These are phyloP conservation scores for Valencia hispanica DNA, from an alignment of 2,797 vertebrate species.

Conservation along the genomic window DNA sequence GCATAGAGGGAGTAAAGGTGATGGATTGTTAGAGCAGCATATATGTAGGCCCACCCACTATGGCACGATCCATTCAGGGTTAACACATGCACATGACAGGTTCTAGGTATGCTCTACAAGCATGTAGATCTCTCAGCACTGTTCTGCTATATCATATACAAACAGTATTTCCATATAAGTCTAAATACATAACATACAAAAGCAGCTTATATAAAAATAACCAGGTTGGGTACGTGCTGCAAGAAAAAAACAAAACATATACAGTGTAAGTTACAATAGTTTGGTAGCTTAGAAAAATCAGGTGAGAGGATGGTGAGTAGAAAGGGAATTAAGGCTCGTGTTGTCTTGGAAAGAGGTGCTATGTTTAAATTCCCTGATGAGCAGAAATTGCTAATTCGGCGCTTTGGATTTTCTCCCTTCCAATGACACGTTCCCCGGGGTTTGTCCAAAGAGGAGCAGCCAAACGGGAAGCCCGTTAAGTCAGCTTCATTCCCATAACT, in stretches of 20 bases:
- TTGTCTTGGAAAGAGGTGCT: constrained; percentile 73
- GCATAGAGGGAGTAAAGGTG: constrained; percentile 57
- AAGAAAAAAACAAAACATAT: constrained; percentile 46
- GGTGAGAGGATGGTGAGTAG: constrained; percentile 52
- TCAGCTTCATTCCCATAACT: constrained; percentile 6
- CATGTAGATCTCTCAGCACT: constrained; percentile 52
- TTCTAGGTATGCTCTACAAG: constrained; percentile 62
- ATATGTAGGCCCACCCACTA: constrained; percentile 69
- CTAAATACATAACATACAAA: constrained; percentile 65
- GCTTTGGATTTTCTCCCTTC: constrained; percentile 61
- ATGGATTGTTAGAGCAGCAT: constrained; percentile 73
- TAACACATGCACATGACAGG: constrained; percentile 77
- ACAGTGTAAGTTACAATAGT: constrained; percentile 44
- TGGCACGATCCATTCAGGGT: constrained; percentile 59
- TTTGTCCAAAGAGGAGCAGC: constrained; percentile 20
- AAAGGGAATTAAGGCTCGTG: constrained; percentile 81
- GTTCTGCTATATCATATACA: constrained; percentile 62
- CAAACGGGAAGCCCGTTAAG: constrained; percentile 17
- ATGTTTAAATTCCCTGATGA: constrained; percentile 79
- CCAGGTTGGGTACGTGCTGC: constrained; percentile 49
- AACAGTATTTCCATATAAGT: constrained; percentile 67
- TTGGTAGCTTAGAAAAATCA: constrained; percentile 44
- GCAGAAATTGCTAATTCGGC: constrained; percentile 68
- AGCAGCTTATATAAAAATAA: constrained; percentile 58
- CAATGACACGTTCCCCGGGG: constrained; percentile 1